Base-by-base conservation (phyloP, 2,888 invertebrate genomes). In the Helicoverpa assulta region DNA sequence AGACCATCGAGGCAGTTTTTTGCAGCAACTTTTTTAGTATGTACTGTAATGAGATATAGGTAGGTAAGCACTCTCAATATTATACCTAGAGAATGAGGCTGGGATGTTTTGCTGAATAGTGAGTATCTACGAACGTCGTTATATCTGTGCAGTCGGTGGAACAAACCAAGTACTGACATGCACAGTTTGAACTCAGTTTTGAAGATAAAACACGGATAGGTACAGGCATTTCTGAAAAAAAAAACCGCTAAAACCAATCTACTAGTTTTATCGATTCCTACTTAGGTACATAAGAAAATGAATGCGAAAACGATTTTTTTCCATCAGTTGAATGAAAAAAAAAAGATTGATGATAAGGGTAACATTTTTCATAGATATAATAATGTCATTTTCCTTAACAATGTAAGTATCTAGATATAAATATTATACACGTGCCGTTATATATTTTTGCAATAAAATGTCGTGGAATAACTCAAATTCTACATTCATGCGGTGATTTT, bases 111-210 rank as follows among this genome's bases (percentile, higher is more conserved):
- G 40, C 26, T 37, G 18, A 21, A 68, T 33, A 59, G 51, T 59
- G 26, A 26, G 26, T 2, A 26, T 4, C 26, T 26, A 70, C 10
- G 18, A 19, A 33, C 60, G 33, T 73, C 76, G 52, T 73, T 73
- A 76, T 60, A 70, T 60, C 76, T 60, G 72, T 40, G 76, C 72
- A 56, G 37, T 29, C 18, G 16, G 51, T 70, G 72, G 76, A 73
- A 73, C 14, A 6, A 33, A 40, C 12, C 8, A 5, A 60, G 56
- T 47, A 56, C 16, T 18, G 47, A 47, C 21, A 14, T 40, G 21
- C n/a, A n/a, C 29, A 14, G 43, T 10, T 43, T 26, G 33, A 3
- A 14, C 16, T n/a, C 33, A n/a, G n/a, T 51, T 33, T 50, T n/a
- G 14, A 29, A 0, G 14, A 67, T 47, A 56, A 21, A 2, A 47